Conservation (phyloP, 2,888 invertebrate species). For the Caenorhabditis sp. region DNA sequence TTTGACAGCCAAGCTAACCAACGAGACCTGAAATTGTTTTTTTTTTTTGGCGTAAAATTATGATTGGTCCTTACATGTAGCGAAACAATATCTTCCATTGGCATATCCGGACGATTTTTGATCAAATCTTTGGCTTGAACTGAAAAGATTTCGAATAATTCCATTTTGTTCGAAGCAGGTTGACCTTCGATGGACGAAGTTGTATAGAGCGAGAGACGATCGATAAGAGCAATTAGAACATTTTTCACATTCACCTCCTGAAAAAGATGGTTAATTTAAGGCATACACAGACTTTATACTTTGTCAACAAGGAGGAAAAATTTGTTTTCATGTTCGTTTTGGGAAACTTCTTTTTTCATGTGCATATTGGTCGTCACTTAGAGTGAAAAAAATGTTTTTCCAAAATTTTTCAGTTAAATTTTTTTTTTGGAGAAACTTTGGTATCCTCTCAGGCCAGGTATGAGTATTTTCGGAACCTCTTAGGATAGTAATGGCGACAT, state of each 20-base stretch:
- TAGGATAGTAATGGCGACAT: not conserved
- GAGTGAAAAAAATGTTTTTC: too few relatives aligned
- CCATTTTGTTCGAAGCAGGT: constrained; percentile 81
- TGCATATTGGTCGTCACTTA: too few relatives aligned
- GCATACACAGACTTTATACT: too few relatives aligned
- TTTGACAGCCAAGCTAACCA: constrained; percentile 91
- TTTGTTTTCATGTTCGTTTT: too few relatives aligned
- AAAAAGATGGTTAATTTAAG: not conserved
- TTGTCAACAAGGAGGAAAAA: too few relatives aligned
- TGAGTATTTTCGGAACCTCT: too few relatives aligned
- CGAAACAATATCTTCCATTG: constrained; percentile 91
- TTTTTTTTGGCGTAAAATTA: not conserved
- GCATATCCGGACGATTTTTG: constrained; percentile 90
- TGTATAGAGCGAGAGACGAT: constrained; percentile 73
- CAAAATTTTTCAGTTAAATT: too few relatives aligned
- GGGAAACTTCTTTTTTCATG: too few relatives aligned
- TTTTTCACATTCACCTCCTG: constrained; percentile 78
- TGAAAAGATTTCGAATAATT: constrained; percentile 96
- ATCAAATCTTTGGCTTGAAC: constrained; percentile 84
- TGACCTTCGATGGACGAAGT: constrained; percentile 73
- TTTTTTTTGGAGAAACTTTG: too few relatives aligned
- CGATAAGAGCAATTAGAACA: constrained; percentile 94
- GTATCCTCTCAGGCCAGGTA: too few relatives aligned
- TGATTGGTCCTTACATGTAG: constrained; percentile 80
- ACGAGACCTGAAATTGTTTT: constrained; percentile 72